Conservation (phyloP, 2,113 vertebrate genomes). For the Parus major region DNA sequence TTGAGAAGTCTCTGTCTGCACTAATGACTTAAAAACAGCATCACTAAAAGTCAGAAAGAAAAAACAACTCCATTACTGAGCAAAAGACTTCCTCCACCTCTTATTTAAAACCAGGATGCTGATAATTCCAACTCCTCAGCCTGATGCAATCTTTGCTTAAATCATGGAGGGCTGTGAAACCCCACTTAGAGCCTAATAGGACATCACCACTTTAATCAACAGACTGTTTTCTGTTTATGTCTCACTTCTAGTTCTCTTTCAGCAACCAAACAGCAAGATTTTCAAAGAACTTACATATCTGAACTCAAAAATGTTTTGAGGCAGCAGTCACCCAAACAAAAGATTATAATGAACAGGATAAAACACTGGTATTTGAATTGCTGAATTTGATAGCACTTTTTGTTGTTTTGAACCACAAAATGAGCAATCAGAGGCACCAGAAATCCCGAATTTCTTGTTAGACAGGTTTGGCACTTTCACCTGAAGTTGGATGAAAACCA, state of each 20-base stretch:
- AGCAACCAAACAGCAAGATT: not conserved
- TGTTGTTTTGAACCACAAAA: conserved; percentile 23
- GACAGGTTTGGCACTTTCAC: conserved; percentile 44
- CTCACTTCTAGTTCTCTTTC: not conserved
- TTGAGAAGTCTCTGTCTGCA: not conserved
- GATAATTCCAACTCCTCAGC: not conserved
- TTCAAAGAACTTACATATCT: not conserved
- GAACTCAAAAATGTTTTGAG: not conserved
- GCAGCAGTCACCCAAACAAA: not conserved
- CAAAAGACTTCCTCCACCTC: not conserved
- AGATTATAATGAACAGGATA: not conserved
- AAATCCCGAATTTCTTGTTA: conserved; percentile 43
- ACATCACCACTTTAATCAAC: not conserved
- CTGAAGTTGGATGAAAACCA: not conserved
- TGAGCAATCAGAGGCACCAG: not conserved
- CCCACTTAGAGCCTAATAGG: not conserved
- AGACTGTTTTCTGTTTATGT: not conserved
- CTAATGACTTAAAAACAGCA: not conserved
- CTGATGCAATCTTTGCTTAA: not conserved
- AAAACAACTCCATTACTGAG: not conserved
- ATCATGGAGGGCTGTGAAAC: not conserved
- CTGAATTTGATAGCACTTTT: conserved; percentile 19
- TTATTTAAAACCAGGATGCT: not conserved
- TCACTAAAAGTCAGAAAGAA: not conserved
- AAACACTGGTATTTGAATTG: not conserved